Evolutionary conservation across 1,140 invertebrate species (phyloP).

Genomic region (Drosophila nasuta): DNA sequence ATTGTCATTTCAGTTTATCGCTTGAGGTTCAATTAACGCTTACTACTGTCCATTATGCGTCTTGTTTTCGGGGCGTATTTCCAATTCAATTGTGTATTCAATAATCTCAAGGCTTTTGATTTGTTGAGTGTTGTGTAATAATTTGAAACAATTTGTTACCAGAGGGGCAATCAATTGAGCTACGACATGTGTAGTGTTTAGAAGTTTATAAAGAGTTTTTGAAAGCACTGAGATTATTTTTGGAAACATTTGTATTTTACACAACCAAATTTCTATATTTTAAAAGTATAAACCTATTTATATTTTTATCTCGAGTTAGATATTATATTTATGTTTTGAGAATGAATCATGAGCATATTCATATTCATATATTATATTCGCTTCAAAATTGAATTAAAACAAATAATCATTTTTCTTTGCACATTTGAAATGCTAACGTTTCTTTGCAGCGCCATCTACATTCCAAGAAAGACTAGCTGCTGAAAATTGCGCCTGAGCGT

Average conservation of each 20-base stretch:
- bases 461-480: background rate
- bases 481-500: background rate
- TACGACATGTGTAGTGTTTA: background rate
- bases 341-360: no score
- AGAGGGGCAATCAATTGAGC: background rate
- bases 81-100: conserved; percentile 63
- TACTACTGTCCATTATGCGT: conserved; percentile 80
- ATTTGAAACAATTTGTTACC: conserved; percentile 15
- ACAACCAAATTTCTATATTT: no score
- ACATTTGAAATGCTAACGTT: background rate
- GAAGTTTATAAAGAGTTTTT: no score
- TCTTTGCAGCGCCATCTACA: conserved; percentile 29
- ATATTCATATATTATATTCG: no score
- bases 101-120: conserved; percentile 68
- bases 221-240: no score
- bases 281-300: no score
- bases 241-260: no score
- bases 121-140: conserved; percentile 28
- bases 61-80: conserved; percentile 64
- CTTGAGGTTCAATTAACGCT: conserved; percentile 82
- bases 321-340: no score
- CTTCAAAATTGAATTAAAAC: no score
- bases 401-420: background rate
- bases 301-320: no score
- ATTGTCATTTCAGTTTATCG: conserved; percentile 62